Evolutionary conservation across 2,797 vertebrate species (phyloP), one percentile per base, ranked within the genome.

Genomic region (Myotis findleyi): DNA sequence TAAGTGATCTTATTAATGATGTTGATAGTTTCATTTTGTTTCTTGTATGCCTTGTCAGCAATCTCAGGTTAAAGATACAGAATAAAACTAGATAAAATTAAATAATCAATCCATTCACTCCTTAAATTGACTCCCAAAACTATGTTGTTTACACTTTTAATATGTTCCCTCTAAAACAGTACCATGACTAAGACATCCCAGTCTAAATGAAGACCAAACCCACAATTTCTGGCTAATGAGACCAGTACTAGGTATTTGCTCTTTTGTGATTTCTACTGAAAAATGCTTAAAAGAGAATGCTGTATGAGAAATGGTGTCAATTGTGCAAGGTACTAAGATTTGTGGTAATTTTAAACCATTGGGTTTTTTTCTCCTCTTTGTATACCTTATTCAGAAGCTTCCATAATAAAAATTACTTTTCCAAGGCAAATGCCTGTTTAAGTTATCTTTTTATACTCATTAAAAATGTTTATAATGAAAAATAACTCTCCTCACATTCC

Each of bases 381-480:
- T 90, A 55, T 55, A n/a, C 3, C 69, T 33, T 25, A 55, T 27
- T 38, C 21, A 68, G 62, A 96, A 85, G 12, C 23, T 85, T 93
- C 23, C 36, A 91, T 83, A 66, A 64, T 76, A 41, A 92, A 93
- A 82, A 93, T 33, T 86, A 76, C 17, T 76, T 87, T 87, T 80
- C 53, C 51, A 93, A 95, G 92, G 30, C 53, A 89, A 80, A 64
- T 44, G 3, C 2, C 25, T 79, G 81, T 93, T 90, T 17, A 86
- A 18, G 2, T 87, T 92, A 69, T 84, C n/a, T 92, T 94, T 87
- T 91, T 16, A 49, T n/a, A 85, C 68, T 75, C 62, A 21, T 80
- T 94, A 92, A 90, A 94, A 93, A 75, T 36, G 10, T 92, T 96
- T 77, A 82, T 36, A 55, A 85, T 73, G 20, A 72, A 87, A 30